Evolutionary conservation across 2,113 vertebrate species (phyloP).

Genomic region (Pseudopipra pipra): DNA sequence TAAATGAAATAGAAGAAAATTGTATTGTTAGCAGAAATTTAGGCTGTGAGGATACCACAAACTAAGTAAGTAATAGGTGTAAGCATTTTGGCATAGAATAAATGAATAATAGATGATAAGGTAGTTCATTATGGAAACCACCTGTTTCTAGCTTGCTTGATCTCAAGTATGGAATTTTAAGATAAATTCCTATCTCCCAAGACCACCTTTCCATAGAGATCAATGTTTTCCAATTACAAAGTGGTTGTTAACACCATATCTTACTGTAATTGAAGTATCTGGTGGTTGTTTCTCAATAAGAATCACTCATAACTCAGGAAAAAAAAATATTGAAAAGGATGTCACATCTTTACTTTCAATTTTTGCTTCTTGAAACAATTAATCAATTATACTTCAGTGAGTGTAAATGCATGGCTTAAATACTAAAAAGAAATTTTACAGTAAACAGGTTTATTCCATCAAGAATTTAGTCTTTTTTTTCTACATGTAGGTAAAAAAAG

Average conservation of each 20-base stretch:
- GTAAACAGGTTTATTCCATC: not conserved
- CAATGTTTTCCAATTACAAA: slow-evolving; percentile 6
- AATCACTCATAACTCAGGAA: not conserved
- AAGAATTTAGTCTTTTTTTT: not conserved
- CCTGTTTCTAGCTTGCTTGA: slow-evolving; percentile 22
- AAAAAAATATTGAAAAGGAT: not conserved
- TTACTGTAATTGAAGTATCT: slow-evolving; percentile 19
- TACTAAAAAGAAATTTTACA: not conserved
- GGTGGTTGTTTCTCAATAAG: not conserved
- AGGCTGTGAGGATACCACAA: not conserved
- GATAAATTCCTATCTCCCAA: not conserved
- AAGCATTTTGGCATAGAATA: not conserved
- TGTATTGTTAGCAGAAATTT: not conserved
- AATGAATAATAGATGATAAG: not conserved
- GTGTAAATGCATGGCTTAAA: not conserved
- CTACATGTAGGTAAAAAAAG: not conserved
- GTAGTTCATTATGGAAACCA: not conserved
- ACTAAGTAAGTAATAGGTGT: not conserved
- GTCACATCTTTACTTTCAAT: not conserved
- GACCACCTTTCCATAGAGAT: not conserved
- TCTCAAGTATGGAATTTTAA: slow-evolving; percentile 29
- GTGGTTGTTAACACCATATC: not conserved
- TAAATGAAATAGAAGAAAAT: not conserved
- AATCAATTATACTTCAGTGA: slow-evolving; percentile 34
- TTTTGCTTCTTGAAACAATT: slow-evolving; percentile 49